Evolutionary conservation across 2,113 vertebrate species (phyloP).

Genomic region (Myiagra hebetior): DNA sequence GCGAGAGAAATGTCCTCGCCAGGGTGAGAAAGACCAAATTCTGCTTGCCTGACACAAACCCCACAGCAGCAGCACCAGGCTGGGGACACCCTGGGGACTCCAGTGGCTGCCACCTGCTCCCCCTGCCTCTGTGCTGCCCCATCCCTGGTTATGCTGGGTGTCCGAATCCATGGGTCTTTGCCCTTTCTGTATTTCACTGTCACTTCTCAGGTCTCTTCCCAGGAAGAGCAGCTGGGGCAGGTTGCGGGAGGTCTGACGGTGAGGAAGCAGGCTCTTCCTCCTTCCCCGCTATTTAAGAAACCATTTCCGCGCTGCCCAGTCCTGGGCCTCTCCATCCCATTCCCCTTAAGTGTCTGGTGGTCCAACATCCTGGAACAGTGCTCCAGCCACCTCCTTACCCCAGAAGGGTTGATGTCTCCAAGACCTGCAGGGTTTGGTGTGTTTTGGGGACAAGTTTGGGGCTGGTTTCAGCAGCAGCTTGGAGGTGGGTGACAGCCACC

Average conservation of each 20-base stretch:
- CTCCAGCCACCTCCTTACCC: neutral
- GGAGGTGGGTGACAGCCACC: neutral
- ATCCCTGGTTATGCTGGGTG: neutral
- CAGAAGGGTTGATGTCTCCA: accelerated
- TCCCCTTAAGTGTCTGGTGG: neutral
- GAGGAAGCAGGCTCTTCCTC: conserved; percentile 62
- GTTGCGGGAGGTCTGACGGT: neutral
- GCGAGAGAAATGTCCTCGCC: accelerated
- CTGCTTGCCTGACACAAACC: neutral
- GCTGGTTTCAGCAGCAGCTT: neutral
- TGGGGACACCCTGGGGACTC: accelerated
- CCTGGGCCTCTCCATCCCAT: neutral
- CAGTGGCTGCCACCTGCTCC: neutral
- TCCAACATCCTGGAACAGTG: neutral
- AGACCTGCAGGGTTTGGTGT: neutral
- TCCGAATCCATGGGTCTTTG: neutral
- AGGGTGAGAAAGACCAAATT: neutral
- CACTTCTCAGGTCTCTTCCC: conserved; percentile 4
- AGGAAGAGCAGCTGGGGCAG: conserved; percentile 45
- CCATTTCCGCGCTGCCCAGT: neutral
- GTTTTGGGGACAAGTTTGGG: neutral
- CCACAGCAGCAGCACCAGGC: neutral
- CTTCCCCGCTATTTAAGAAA: conserved; percentile 32
- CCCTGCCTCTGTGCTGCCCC: neutral
- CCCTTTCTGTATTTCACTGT: accelerated